Evolutionary conservation across 2,797 vertebrate species (phyloP).

Genomic region (Emydoidea blandingii): DNA sequence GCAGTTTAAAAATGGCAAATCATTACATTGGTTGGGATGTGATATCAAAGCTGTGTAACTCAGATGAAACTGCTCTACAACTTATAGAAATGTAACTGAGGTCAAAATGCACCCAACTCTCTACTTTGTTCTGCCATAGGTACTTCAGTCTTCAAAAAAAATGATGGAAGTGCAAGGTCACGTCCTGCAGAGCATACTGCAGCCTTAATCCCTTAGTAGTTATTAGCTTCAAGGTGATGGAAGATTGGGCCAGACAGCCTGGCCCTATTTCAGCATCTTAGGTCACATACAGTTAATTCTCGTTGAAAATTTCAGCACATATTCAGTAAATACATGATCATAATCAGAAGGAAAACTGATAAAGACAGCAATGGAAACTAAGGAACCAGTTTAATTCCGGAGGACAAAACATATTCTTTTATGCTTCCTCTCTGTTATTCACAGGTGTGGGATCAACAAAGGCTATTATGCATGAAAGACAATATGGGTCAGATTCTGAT

Average conservation of each 20-base stretch:
- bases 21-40: background rate
- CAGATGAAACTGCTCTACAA: background rate
- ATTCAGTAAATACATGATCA: slow-evolving; percentile 28
- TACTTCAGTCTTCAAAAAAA: accelerated
- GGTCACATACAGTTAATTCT: background rate
- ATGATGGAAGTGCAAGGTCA: background rate
- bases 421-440: background rate
- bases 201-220: background rate
- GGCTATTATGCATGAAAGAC: background rate
- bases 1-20: background rate
- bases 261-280: background rate
- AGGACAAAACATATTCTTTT: background rate
- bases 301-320: background rate
- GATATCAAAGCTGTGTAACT: background rate
- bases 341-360: background rate
- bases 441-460: background rate
- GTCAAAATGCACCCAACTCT: background rate
- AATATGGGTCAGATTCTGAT: background rate
- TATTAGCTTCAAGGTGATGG: background rate
- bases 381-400: background rate
- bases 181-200: background rate
- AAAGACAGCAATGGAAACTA: background rate
- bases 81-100: background rate
- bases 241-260: background rate
- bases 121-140: background rate